Base-by-base conservation (phyloP, 1,140 invertebrate genomes). In the Achatina immaculata region DNA sequence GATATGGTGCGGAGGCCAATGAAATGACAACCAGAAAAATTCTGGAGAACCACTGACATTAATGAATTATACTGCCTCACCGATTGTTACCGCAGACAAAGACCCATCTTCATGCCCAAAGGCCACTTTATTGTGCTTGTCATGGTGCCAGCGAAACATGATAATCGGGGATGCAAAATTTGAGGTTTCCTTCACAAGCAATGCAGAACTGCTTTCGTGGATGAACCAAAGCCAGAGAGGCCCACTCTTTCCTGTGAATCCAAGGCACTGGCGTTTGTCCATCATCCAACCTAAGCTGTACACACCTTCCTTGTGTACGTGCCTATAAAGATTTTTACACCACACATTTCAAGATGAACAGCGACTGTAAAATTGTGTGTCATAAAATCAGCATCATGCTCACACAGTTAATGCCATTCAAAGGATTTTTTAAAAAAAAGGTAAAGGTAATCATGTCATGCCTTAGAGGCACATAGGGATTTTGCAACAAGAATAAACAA, bases 91-190 rank as follows among this genome's bases (percentile, higher is more conserved):
- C n/a, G 92, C 82, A 31, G 92, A 91, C 28, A 92, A 80, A 77
- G 87, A 89, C 38, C 92, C 92, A 88, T 92, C 88, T 36, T 82
- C 81, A 82, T 92, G 92, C 6, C 92, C 92, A 79, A 92, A 84
- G 1, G 87, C 91, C 9, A 92, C 74, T 77, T 88, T 87, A 21
- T 86, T 86, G 16, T 82, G 73, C 36, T 84, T 86, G 51, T 85
- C 86, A 6, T 83, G 88, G 85, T 92, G 90, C 90, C 91, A 92
- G 42, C 88, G 83, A 40, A 91, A 87, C 75, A 86, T 83, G 55
- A 84, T 86, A 7, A 90, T 82, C 72, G 85, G 78, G 7, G 87
- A 86, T 9, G 80, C 69, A 55, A 90, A 90, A 43, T 76, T 85
- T 1, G 83, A 66, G 0, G 87, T 83, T 31, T 90, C 88, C 73